Evolutionary conservation across 2,888 invertebrate genomes (phyloP).

Genomic region (Lamellibrachia columna): DNA sequence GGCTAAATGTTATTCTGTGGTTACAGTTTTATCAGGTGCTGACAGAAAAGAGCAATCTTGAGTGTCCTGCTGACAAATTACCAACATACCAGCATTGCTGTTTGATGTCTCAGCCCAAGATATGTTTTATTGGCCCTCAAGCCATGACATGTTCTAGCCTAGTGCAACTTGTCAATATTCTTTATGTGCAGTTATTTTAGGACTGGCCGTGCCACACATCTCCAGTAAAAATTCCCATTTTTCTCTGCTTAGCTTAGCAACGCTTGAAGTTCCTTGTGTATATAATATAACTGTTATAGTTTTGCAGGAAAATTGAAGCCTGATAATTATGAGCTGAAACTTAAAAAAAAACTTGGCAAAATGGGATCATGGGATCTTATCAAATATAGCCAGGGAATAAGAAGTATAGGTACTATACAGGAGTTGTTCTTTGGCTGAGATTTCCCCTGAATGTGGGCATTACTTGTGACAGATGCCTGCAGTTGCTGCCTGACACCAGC

Average conservation of each 20-base stretch:
- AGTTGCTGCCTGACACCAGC: background rate
- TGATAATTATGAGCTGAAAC: no score
- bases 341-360: no score
- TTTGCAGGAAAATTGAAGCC: no score
- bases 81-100: background rate
- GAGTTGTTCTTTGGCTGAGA: background rate
- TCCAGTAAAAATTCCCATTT: background rate
- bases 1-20: background rate
- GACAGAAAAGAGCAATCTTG: background rate
- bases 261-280: background rate
- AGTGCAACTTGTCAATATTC: background rate
- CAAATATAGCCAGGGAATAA: no score
- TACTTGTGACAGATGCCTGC: background rate
- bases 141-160: background rate
- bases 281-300: background rate
- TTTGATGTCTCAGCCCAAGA: background rate
- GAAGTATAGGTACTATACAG: background rate
- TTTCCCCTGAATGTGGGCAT: background rate
- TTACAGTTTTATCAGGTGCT: slow-evolving; percentile 1
- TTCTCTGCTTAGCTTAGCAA: background rate
- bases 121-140: background rate
- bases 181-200: slow-evolving; percentile 1
- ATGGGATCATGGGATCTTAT: no score
- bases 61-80: background rate
- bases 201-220: background rate